Conservation (phyloP, 92 coral and sea anemone genomes). For the Palythoa grandis region DNA sequence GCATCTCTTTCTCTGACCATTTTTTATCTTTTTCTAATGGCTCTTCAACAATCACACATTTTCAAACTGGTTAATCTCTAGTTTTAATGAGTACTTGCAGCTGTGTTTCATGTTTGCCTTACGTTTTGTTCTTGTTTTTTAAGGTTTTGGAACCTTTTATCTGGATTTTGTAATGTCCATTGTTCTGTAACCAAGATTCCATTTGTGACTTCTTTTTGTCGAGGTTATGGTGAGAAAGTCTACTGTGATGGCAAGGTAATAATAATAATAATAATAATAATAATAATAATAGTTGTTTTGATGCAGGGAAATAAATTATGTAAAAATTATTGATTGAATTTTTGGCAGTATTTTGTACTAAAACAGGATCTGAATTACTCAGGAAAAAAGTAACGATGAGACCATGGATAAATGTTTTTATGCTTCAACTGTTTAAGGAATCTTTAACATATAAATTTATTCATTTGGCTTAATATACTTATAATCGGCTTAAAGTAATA, state of each 20-base stretch:
- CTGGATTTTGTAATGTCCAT: slow-evolving; percentile 74
- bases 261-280: not conserved
- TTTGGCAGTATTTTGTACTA: too few relatives aligned
- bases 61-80: not conserved
- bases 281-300: too few relatives aligned
- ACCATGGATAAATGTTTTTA: too few relatives aligned
- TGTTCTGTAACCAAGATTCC: slow-evolving; percentile 67
- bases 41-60: too few relatives aligned
- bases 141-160: slow-evolving; percentile 88
- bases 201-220: slow-evolving; percentile 88
- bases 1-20: too few relatives aligned
- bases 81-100: not conserved
- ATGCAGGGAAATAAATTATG: too few relatives aligned
- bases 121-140: not conserved
- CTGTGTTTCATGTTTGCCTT: not conserved
- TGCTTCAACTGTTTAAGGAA: too few relatives aligned
- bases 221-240: slow-evolving; percentile 89
- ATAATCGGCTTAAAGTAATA: too few relatives aligned
- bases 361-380: not conserved
- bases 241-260: slow-evolving; percentile 80
- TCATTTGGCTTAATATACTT: too few relatives aligned
- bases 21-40: too few relatives aligned
- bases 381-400: too few relatives aligned
- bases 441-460: too few relatives aligned
- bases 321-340: not conserved